Percentiles rank a stretch among this genome's conserved stretches.
phyloP scores from a whole-genome alignment of 1,140 invertebrate species.

The Macrocentrus cingulum region DNA sequence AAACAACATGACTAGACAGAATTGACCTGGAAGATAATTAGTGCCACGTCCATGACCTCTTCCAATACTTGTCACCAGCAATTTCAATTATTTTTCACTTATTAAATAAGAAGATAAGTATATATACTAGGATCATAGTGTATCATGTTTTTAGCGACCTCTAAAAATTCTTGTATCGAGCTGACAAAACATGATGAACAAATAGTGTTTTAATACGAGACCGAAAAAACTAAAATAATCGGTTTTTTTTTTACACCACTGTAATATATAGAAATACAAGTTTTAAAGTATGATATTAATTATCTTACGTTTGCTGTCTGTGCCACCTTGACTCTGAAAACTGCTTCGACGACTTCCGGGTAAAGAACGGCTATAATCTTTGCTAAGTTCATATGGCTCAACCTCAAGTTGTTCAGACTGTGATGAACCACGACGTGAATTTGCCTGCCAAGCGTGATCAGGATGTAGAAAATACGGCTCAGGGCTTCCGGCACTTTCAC shows the following conservation, averaged over 20 bases:
- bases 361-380: constrained; percentile 81
- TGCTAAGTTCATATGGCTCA: constrained; percentile 80
- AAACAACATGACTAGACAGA: too few species aligned
- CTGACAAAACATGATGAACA: too few species aligned
- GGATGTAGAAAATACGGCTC: constrained; percentile 73
- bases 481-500: constrained; percentile 53
- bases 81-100: too few species aligned
- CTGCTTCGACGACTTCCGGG: constrained; percentile 81
- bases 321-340: constrained; percentile 65
- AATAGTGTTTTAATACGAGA: too few species aligned
- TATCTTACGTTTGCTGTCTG: constrained; percentile 56
- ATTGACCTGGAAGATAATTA: background rate
- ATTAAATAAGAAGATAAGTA: too few species aligned
- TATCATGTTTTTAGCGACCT: too few species aligned
- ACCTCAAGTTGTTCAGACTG: constrained; percentile 83
- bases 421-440: constrained; percentile 77
- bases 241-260: too few species aligned
- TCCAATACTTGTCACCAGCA: background rate
- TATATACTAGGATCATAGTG: too few species aligned
- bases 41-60: background rate
- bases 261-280: too few species aligned
- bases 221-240: too few species aligned
- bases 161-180: too few species aligned
- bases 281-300: too few species aligned
- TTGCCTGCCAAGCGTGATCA: constrained; percentile 76